Base-by-base conservation (phyloP, 53 echinoderm and acorn worm species). In the Holothuria scabra region DNA sequence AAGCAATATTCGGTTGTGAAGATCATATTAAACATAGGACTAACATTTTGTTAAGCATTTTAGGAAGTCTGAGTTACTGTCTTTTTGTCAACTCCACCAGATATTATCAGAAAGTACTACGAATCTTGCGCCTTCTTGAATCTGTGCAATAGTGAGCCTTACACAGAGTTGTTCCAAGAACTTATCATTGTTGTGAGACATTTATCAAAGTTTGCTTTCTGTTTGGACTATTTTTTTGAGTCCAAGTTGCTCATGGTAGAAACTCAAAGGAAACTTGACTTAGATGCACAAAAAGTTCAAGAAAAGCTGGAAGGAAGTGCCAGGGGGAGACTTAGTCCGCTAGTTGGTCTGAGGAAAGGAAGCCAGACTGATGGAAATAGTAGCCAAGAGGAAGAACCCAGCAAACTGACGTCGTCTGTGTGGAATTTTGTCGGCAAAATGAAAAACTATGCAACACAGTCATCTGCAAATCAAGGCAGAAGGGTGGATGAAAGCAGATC, bases 221-320 rank as follows among this genome's bases (percentile, higher is more conserved):
- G 87, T 46, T 83, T 97, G n/a, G 97, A 94, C 82, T 94, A 94
- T 83, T 80, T 85, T 16, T 92, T 92, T 81, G 97, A 97, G 74
- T 90, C 92, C 64, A 63, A 74, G 30, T 76, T 81, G 85, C 85
- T 89, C 66, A 81, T 83, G 34, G 78, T 60, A 9, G 74, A 85
- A 65, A 25, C 65, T 10, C 28, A 6, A 26, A 64, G 30, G 64
- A 56, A 78, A 29, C 24, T 11, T 46, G 24, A 78, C 32, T 12
- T 20, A 46, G 25, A 20, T 28, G 56, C 23, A 28, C 32, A 6
- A 12, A 19, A 5, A 1, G 56, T 12, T 20, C 28, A 28, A 58
- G 74, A 41, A 49, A 56, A 4, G 5, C 25, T 48, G 25, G 72
- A 26, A 13, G 44, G 25, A n/a, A 62, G 20, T 33, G 37, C 37